These are phyloP conservation scores for Drosophila melanocephala DNA, from an alignment of 2,888 invertebrate genomes.

Conservation along the genomic window DNA sequence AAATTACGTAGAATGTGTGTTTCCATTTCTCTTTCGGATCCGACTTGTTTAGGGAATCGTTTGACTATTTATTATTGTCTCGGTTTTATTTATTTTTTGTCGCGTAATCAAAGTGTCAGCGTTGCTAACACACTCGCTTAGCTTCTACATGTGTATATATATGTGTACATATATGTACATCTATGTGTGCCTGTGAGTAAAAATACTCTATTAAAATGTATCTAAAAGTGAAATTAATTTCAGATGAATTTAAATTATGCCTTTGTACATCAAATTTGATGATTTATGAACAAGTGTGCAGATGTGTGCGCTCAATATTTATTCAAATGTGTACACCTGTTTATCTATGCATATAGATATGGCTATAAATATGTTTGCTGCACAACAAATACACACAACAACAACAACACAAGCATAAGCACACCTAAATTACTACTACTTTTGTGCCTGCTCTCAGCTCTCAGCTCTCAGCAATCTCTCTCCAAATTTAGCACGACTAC, in stretches of 20 bases:
- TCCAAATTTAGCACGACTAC: slow-evolving; percentile 66
- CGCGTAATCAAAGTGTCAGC: slow-evolving; percentile 9
- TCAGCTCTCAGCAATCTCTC: slow-evolving; percentile 26
- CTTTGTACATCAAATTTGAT: neutral
- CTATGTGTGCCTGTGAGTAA: neutral
- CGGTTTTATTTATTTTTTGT: slow-evolving; percentile 2
- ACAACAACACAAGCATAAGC: slow-evolving; percentile 21
- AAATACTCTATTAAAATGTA: neutral
- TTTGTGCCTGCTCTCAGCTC: slow-evolving; percentile 23
- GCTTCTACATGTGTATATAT: neutral
- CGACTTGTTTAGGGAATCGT: slow-evolving; percentile 2
- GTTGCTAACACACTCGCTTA: slow-evolving; percentile 4
- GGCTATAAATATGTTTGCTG: slow-evolving; percentile 54
- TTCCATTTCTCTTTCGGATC: slow-evolving; percentile 26
- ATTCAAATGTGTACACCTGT: slow-evolving; percentile 29
- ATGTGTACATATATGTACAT: neutral
- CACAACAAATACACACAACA: slow-evolving; percentile 10
- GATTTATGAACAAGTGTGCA: neutral
- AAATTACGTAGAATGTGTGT: slow-evolving; percentile 10
- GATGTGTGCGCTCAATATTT: slow-evolving; percentile 2
- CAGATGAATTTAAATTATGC: neutral
- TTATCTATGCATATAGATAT: slow-evolving; percentile 19
- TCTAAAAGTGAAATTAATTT: slow-evolving; percentile 13
- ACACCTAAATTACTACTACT: slow-evolving; percentile 22
- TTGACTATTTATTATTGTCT: slow-evolving; percentile 3